These are phyloP conservation scores for Limenitis camilla DNA, from an alignment of 2,888 invertebrate genomes.

Conservation along the genomic window DNA sequence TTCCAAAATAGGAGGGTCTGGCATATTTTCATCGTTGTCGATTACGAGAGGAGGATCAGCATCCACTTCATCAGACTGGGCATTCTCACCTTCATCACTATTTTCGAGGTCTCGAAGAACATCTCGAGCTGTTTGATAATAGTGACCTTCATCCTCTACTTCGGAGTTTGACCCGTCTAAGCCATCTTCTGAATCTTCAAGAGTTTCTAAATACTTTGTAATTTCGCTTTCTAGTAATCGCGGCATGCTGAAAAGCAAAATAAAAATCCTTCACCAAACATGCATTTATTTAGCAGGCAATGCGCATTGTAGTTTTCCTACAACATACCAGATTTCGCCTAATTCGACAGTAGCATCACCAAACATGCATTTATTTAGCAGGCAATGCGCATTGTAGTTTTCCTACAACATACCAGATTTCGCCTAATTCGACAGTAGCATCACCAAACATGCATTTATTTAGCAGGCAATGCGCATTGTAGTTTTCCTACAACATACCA, in stretches of 20 bases:
- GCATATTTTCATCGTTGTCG: slow-evolving; percentile 30
- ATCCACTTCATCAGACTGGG: slow-evolving; percentile 21
- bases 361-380: not conserved
- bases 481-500: no score
- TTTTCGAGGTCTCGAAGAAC: slow-evolving; percentile 34
- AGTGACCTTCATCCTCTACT: slow-evolving; percentile 33
- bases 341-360: no score
- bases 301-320: slow-evolving; percentile 34
- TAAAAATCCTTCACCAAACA: slow-evolving; percentile 34
- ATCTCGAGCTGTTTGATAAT: slow-evolving; percentile 34
- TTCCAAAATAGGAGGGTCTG: slow-evolving; percentile 34
- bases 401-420: slow-evolving; percentile 28
- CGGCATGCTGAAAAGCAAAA: slow-evolving; percentile 34
- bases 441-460: no score
- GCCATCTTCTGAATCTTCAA: slow-evolving; percentile 35
- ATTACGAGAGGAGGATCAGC: slow-evolving; percentile 32
- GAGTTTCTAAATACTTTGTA: slow-evolving; percentile 31
- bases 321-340: slow-evolving; percentile 27
- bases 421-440: no score
- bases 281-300: slow-evolving; percentile 34
- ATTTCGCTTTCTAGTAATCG: slow-evolving; percentile 31
- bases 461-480: slow-evolving; percentile 30
- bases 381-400: slow-evolving; percentile 33
- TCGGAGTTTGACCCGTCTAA: slow-evolving; percentile 34
- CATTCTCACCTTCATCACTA: slow-evolving; percentile 29